Conservation (phyloP, 1,140 invertebrate species). For the Fragariocoptes setiger region DNA sequence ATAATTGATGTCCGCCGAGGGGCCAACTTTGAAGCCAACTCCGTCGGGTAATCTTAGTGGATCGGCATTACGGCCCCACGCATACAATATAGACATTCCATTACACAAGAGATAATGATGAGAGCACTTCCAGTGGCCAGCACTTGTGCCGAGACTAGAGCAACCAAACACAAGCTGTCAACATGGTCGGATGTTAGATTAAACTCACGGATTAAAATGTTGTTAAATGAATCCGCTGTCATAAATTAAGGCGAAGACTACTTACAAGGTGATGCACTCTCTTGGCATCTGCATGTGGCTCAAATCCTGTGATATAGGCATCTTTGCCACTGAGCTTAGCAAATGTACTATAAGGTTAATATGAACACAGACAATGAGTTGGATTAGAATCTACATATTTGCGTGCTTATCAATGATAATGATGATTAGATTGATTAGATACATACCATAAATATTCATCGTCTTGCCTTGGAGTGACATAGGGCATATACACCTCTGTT, state of each 20-base stretch:
- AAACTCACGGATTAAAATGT: constrained; percentile 3
- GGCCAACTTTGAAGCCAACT: constrained; percentile 25
- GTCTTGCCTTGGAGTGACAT: no score
- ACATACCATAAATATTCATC: no score
- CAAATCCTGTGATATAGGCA: constrained; percentile 16
- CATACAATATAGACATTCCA: constrained; percentile 24
- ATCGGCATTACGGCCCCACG: constrained; percentile 31
- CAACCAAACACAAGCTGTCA: background rate
- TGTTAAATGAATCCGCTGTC: constrained; percentile 10
- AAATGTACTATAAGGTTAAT: constrained; percentile 14
- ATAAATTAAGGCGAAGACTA: constrained; percentile 23
- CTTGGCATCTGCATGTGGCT: constrained; percentile 16
- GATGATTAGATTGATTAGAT: no score
- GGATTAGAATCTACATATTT: no score
- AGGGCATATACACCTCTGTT: no score
- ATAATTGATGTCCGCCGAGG: constrained; percentile 18
- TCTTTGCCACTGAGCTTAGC: constrained; percentile 14
- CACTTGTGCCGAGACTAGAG: background rate
- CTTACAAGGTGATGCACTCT: constrained; percentile 27
- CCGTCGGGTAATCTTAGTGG: constrained; percentile 17
- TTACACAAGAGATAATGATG: constrained; percentile 16
- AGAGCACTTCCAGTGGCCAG: constrained; percentile 17
- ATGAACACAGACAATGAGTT: no score
- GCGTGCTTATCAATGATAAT: no score
- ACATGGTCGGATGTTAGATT: constrained; percentile 1